Conservation (phyloP, 1,140 invertebrate species). For the Planococcus citri region DNA sequence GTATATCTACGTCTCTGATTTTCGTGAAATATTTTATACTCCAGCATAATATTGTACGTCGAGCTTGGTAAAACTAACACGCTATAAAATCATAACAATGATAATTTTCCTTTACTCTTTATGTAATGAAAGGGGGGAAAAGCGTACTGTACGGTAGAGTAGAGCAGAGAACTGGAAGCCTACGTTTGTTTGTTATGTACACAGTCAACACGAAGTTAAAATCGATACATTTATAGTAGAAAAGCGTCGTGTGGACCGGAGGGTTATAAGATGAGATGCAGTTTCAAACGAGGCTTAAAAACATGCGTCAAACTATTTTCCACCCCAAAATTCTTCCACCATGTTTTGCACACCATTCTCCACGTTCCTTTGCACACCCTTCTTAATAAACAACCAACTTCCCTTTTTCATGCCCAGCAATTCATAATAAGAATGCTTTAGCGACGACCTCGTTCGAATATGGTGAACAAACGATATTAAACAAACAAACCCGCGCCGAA, state of each 20-base stretch:
- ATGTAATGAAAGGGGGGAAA: background rate
- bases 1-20: too few species aligned
- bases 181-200: slow-evolving; percentile 9
- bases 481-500: slow-evolving; percentile 9
- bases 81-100: too few species aligned
- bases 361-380: slow-evolving; percentile 9
- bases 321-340: slow-evolving; percentile 13
- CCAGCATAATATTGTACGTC: too few species aligned
- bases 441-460: background rate
- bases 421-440: background rate
- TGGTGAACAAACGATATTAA: background rate
- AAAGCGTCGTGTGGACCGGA: slow-evolving; percentile 1
- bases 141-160: too few species aligned
- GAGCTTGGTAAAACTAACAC: too few species aligned
- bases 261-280: slow-evolving; percentile 15
- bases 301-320: slow-evolving; percentile 20
- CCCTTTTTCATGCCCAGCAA: background rate
- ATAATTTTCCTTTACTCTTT: too few species aligned
- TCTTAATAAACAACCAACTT: slow-evolving; percentile 3
- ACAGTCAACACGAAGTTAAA: slow-evolving; percentile 15
- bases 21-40: too few species aligned
- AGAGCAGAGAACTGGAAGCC: background rate
- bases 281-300: slow-evolving; percentile 19
- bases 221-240: slow-evolving; percentile 19
- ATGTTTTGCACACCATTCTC: slow-evolving; percentile 14